phyloP scores from a whole-genome alignment of 2,888 invertebrate species.

The Entomobrya proxima region DNA sequence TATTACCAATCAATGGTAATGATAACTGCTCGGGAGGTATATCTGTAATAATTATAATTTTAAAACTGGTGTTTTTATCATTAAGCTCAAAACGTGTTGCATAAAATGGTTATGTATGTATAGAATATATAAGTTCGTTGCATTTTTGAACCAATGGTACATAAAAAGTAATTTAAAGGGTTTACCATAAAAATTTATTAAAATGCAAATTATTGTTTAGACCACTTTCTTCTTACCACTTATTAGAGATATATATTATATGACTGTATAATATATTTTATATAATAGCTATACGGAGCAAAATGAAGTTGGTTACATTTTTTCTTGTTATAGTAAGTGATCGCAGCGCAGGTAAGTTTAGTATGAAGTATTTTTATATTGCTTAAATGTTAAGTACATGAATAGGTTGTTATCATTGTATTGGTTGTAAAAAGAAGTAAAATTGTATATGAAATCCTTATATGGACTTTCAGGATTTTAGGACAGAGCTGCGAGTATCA shows the following conservation, averaged over 20 bases:
- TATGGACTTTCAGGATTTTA: too few species aligned
- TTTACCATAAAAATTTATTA: slow-evolving; percentile 28
- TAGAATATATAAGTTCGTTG: slow-evolving; percentile 61
- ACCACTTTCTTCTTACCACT: background rate
- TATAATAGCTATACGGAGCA: background rate
- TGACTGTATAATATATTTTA: too few species aligned
- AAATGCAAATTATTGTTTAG: slow-evolving; percentile 33
- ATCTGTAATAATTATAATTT: too few species aligned
- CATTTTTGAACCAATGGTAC: slow-evolving; percentile 65
- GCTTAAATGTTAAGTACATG: background rate
- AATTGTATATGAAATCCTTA: slow-evolving; percentile 33
- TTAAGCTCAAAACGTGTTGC: slow-evolving; percentile 66
- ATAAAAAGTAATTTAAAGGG: slow-evolving; percentile 17
- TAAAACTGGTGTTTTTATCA: background rate
- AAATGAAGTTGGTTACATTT: background rate
- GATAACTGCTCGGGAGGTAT: too few species aligned
- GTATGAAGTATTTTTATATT: background rate
- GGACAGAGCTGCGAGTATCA: slow-evolving; percentile 47
- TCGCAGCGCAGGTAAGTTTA: slow-evolving; percentile 1
- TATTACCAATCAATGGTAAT: background rate
- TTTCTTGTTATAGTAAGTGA: background rate
- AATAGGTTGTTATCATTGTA: background rate
- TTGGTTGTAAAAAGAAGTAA: slow-evolving; percentile 41
- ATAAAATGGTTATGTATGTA: slow-evolving; percentile 23
- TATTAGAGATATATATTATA: too few species aligned